Evolutionary conservation across 2,113 vertebrate species (phyloP).

Genomic region (Morone saxatilis): DNA sequence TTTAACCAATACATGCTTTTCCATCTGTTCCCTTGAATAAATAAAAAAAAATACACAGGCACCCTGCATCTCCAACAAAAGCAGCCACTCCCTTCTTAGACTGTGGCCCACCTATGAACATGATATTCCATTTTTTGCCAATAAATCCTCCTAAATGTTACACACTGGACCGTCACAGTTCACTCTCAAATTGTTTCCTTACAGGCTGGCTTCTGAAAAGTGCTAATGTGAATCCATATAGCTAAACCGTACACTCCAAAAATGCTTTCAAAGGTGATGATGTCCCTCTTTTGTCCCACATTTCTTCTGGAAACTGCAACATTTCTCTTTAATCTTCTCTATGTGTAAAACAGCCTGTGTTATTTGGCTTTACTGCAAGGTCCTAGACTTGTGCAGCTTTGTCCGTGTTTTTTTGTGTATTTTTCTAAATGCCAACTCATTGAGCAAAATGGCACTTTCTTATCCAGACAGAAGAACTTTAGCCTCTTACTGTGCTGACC

Average conservation of each 20-base stretch:
- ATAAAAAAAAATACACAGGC: too few species aligned
- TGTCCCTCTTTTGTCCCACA: not conserved
- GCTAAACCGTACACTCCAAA: not conserved
- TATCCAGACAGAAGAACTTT: constrained; percentile 32
- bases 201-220: not conserved
- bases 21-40: too few species aligned
- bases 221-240: not conserved
- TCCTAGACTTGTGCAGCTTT: constrained; percentile 26
- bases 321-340: not conserved
- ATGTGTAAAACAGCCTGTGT: constrained; percentile 14
- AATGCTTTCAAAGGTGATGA: constrained; percentile 1
- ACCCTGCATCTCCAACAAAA: too few species aligned
- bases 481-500: constrained; percentile 23
- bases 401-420: constrained; percentile 22
- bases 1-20: too few species aligned
- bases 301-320: constrained; percentile 17
- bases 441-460: constrained; percentile 31
- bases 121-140: too few species aligned
- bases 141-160: too few species aligned
- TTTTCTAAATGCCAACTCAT: constrained; percentile 44
- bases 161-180: not conserved
- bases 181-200: not conserved
- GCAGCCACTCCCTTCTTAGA: too few species aligned
- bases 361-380: constrained; percentile 8
- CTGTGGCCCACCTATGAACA: too few species aligned